phyloP scores from a whole-genome alignment of 2,797 vertebrate species.

The Pantherophis vulpinus region DNA sequence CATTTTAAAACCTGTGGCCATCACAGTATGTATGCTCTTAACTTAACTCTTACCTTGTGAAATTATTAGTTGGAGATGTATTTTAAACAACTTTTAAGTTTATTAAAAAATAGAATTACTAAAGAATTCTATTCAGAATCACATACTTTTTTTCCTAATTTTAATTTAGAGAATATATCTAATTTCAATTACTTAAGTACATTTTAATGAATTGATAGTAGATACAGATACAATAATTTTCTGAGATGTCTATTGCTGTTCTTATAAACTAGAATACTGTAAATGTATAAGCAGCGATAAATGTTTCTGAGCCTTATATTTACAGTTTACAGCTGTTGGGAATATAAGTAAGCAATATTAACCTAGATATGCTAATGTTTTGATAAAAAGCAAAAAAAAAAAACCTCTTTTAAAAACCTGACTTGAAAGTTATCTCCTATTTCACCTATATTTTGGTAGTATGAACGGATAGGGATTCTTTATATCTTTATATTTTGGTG shows the following conservation, averaged over 20 bases:
- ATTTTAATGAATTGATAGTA: neutral
- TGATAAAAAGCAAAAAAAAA: neutral
- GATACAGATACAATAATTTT: neutral
- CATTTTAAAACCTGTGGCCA: neutral
- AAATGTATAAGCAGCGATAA: neutral
- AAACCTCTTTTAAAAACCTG: neutral
- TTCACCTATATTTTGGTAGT: neutral
- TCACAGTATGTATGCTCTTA: neutral
- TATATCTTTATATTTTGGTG: neutral
- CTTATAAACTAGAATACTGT: neutral
- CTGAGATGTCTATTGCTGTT: neutral
- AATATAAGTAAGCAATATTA: neutral
- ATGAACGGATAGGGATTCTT: neutral
- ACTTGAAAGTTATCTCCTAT: neutral
- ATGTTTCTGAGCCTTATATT: neutral
- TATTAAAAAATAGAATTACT: neutral
- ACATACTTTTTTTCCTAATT: neutral
- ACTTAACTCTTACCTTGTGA: neutral
- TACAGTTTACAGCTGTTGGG: neutral
- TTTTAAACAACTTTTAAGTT: neutral
- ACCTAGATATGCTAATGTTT: neutral
- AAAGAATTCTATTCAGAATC: neutral
- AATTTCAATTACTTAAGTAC: neutral
- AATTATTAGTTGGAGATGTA: neutral
- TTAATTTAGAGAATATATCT: neutral